A percentile compares a stretch with the other conserved stretches of the same genome.
These are phyloP conservation scores for Phalacrocorax carbo DNA, from an alignment of 2,113 vertebrate genomes.

Conservation along the genomic window DNA sequence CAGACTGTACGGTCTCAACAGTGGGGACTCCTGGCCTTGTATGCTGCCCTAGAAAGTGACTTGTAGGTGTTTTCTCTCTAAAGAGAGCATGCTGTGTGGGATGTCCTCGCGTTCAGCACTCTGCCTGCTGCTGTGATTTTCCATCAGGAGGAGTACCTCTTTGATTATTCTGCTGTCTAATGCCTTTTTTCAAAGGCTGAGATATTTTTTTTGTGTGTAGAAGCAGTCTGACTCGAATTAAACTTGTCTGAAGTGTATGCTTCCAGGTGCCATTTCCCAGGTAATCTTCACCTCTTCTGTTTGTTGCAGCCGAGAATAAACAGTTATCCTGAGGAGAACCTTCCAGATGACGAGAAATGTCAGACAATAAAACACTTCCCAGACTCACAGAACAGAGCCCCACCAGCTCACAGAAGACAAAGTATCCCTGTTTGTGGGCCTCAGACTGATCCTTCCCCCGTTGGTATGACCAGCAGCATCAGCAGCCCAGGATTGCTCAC, in stretches of 20 bases:
- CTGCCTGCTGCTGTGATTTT: not conserved
- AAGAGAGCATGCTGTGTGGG: not conserved
- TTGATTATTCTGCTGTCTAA: not conserved
- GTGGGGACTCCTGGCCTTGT: not conserved
- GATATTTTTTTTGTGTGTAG: not conserved
- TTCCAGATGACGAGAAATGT: constrained; percentile 82
- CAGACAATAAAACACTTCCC: constrained; percentile 88
- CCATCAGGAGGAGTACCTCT: not conserved
- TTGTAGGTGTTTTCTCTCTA: not conserved
- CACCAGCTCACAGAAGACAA: constrained; percentile 79
- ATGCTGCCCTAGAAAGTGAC: not conserved
- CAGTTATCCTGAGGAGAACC: constrained; percentile 84
- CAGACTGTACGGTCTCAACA: not conserved
- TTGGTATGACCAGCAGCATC: constrained; percentile 83
- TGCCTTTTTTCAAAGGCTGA: not conserved
- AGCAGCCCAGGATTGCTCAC: constrained; percentile 82
- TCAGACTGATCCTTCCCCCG: constrained; percentile 71
- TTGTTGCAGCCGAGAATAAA: constrained; percentile 82
- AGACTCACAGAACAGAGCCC: constrained; percentile 77
- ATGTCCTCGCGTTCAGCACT: not conserved
- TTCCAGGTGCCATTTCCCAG: not conserved
- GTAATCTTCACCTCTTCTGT: not conserved
- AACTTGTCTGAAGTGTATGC: not conserved
- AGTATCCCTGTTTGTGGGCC: constrained; percentile 86
- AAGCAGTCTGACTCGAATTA: not conserved